These are phyloP conservation scores for Tetragonisca angustula DNA, from an alignment of 2,888 invertebrate genomes.

Conservation along the genomic window DNA sequence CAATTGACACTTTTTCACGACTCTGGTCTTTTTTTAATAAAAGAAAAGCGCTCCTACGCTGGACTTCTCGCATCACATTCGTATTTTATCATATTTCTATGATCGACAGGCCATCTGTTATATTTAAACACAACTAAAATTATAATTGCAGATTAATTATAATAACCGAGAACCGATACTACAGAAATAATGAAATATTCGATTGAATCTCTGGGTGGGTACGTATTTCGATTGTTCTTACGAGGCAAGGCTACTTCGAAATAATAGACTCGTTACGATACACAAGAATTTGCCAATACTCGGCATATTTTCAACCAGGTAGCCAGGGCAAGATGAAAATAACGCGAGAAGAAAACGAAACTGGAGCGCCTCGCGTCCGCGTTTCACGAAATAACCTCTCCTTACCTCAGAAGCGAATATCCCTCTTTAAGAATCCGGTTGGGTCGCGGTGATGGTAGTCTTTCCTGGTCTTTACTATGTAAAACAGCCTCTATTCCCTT, in stretches of 20 bases:
- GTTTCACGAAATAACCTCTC: neutral
- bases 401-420: constrained; percentile 42
- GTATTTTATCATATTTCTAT: no score
- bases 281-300: neutral
- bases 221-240: neutral
- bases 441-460: constrained; percentile 37
- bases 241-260: no score
- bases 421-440: constrained; percentile 63
- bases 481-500: constrained; percentile 74
- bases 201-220: neutral
- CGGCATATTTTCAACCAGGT: neutral
- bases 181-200: neutral
- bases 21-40: no score
- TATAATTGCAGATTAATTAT: no score
- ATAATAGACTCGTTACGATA: no score
- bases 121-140: no score
- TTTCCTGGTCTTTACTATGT: constrained; percentile 74
- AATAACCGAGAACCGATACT: no score
- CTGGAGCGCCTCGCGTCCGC: neutral
- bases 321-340: neutral
- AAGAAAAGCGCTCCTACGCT: no score
- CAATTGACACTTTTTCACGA: no score
- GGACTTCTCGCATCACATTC: no score
- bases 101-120: no score
- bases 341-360: neutral